phyloP scores from a whole-genome alignment of 2,797 vertebrate species.

The Atherinosoma microstoma region DNA sequence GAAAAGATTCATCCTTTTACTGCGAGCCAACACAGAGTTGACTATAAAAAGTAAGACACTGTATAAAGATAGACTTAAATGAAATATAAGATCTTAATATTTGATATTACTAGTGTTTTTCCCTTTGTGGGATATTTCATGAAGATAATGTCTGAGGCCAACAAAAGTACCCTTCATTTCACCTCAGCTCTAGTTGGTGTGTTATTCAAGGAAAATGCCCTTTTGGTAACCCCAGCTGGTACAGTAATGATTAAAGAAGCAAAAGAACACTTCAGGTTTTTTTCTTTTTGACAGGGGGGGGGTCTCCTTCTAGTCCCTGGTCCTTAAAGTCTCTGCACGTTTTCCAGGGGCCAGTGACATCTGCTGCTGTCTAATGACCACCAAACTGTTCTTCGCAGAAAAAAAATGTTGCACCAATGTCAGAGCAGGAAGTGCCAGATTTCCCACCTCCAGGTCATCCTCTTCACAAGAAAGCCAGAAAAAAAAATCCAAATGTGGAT shows the following conservation, averaged over 20 bases:
- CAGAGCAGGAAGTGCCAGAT: slow-evolving; percentile 13
- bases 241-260: not conserved
- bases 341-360: slow-evolving; percentile 15
- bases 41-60: not conserved
- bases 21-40: not conserved
- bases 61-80: not conserved
- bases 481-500: slow-evolving; percentile 16
- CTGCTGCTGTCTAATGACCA: slow-evolving; percentile 27
- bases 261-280: not conserved
- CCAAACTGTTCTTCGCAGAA: slow-evolving; percentile 5
- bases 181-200: not conserved
- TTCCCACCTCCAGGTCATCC: slow-evolving; percentile 16
- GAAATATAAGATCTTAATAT: not conserved
- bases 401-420: slow-evolving; percentile 2
- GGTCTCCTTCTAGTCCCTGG: not conserved
- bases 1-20: not conserved
- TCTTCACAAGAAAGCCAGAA: slow-evolving; percentile 15
- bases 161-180: not conserved
- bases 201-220: not conserved
- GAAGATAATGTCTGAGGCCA: slow-evolving; percentile 5
- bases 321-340: slow-evolving; percentile 30
- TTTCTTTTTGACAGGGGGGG: not conserved
- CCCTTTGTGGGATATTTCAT: not conserved
- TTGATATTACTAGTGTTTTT: too few species aligned
- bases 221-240: slow-evolving; percentile 8